Base-by-base conservation (phyloP, 2,113 vertebrate genomes). In the Bambusicola thoracicus region DNA sequence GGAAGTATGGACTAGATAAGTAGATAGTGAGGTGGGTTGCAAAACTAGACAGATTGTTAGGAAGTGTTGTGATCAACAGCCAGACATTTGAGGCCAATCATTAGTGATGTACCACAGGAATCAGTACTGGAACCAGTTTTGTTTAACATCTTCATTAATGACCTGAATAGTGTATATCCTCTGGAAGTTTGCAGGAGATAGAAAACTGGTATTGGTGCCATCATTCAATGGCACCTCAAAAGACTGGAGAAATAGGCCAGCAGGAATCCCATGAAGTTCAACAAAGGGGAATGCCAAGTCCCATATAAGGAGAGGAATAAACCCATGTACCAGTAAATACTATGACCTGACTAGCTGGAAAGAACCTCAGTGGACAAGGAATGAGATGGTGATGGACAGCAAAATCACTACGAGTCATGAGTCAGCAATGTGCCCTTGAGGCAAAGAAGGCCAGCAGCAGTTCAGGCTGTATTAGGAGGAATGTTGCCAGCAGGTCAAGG, bases 261-360 rank as follows among this genome's bases (percentile, higher is more conserved):
- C 5, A 75, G 9, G 9, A 85, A 11, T 5, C 20, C 27, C 22
- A 25, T 6, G 7, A 34, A 34, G 8, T 48, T 62, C 44, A 56
- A 43, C 6, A 44, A 72, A 53, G 6, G 12, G 25, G 75, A 79
- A 67, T 70, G 24, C 10, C 5, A 53, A 82, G 24, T 73, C 24
- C 4, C 2, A 1, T 20, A 55, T 0, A 0, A 6, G 8, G 5
- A 85, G 27, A 55, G 3, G 20, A 92, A 25, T 59, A 63, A 76
- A 6, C 0, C 0, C 17, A 30, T 44, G 7, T 25, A 19, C 14
- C 9, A 36, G 18, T 17, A 48, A 24, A 40, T 51, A 12, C 13
- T 67, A 3, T 29, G 75, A 29, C 4, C 9, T 34, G 21, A 4
- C 5, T 69, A 25, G 14, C 8, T 2, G 15, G 70, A 79, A 75